Evolutionary conservation across 2,888 invertebrate species (phyloP).

Genomic region (Baccha elongata): DNA sequence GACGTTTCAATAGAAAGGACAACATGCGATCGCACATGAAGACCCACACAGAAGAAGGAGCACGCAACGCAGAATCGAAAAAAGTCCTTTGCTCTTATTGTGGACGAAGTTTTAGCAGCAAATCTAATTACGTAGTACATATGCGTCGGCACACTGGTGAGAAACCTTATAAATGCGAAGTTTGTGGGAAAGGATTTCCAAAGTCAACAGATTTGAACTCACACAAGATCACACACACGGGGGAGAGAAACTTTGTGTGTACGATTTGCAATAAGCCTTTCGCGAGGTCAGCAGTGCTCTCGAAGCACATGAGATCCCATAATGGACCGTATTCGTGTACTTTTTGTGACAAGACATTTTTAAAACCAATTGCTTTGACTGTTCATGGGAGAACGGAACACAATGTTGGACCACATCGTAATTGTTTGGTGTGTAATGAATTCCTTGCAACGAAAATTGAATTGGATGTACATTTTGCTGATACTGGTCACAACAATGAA

Average conservation of each 20-base stretch:
- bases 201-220: slow-evolving; percentile 73
- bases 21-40: slow-evolving; percentile 75
- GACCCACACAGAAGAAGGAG: slow-evolving; percentile 73
- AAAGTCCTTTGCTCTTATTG: slow-evolving; percentile 74
- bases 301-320: slow-evolving; percentile 73
- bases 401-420: slow-evolving; percentile 5
- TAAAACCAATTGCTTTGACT: slow-evolving; percentile 70
- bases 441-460: slow-evolving; percentile 42
- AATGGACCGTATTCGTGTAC: slow-evolving; percentile 68
- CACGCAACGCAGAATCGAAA: slow-evolving; percentile 60
- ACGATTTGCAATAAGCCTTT: slow-evolving; percentile 70
- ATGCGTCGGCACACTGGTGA: slow-evolving; percentile 75
- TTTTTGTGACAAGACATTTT: slow-evolving; percentile 60
- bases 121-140: slow-evolving; percentile 74
- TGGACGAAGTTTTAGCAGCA: slow-evolving; percentile 74
- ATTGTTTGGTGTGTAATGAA: slow-evolving; percentile 55
- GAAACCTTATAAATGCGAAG: slow-evolving; percentile 73
- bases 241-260: slow-evolving; percentile 71
- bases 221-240: slow-evolving; percentile 73
- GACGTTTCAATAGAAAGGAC: slow-evolving; percentile 74
- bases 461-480: slow-evolving; percentile 42
- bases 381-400: slow-evolving; percentile 65
- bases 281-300: slow-evolving; percentile 68
- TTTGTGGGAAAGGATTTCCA: slow-evolving; percentile 74
- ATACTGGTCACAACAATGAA: slow-evolving; percentile 55